Percentiles rank a stretch among this genome's conserved stretches.
These are phyloP conservation scores for Athene noctua DNA, from an alignment of 2,113 vertebrate genomes.

Conservation along the genomic window DNA sequence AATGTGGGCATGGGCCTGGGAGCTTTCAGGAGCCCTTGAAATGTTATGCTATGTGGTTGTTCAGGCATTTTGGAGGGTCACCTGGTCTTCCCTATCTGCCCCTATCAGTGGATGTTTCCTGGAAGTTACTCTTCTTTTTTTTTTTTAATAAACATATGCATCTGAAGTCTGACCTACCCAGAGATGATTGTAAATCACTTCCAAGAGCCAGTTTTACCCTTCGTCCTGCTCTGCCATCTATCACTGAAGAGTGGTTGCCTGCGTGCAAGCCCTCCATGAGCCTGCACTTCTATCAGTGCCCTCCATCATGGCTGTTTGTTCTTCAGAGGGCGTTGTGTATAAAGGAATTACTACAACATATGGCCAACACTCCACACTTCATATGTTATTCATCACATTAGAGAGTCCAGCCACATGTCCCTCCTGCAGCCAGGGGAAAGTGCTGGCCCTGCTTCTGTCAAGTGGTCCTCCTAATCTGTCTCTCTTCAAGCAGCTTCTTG, in stretches of 20 bases:
- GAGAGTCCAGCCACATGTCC: conserved; percentile 65
- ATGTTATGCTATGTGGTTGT: not conserved
- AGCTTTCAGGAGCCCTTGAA: conserved; percentile 30
- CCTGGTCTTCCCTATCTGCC: not conserved
- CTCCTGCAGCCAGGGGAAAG: conserved; percentile 60
- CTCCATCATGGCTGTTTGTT: conserved; percentile 64
- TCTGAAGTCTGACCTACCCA: not conserved
- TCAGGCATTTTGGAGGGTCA: not conserved
- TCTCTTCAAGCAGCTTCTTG: conserved; percentile 49
- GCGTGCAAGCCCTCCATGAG: conserved; percentile 14
- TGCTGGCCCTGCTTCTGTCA: conserved; percentile 45
- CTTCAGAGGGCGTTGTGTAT: conserved; percentile 48
- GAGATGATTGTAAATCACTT: not conserved
- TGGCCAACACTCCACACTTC: conserved; percentile 65
- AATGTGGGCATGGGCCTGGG: not conserved
- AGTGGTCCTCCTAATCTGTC: conserved; percentile 50
- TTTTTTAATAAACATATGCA: not conserved
- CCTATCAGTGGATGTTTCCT: not conserved
- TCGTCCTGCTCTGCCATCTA: not conserved
- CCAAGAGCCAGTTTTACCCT: not conserved
- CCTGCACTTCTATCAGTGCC: conserved; percentile 24
- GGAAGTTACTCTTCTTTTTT: not conserved
- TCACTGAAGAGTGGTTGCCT: not conserved
- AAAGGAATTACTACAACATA: conserved; percentile 70
- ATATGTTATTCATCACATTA: conserved; percentile 74